These are phyloP conservation scores for Ceratina australensis DNA, from an alignment of 1,140 invertebrate genomes.

Conservation along the genomic window DNA sequence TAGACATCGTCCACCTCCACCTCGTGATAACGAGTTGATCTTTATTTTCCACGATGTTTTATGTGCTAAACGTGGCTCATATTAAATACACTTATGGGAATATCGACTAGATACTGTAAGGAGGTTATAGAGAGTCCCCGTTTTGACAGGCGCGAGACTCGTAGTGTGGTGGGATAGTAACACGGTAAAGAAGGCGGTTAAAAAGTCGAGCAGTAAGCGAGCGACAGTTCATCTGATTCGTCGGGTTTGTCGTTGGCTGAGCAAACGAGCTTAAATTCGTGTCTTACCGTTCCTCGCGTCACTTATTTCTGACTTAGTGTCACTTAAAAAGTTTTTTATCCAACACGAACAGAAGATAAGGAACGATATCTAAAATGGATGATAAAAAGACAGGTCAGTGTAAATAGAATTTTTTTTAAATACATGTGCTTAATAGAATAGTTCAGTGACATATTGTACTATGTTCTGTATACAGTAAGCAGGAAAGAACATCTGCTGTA, in stretches of 20 bases:
- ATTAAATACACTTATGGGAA: background rate
- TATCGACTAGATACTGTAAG: background rate
- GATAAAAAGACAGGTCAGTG: slow-evolving; percentile 48
- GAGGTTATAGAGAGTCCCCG: slow-evolving; percentile 10
- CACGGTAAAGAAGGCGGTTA: slow-evolving; percentile 14
- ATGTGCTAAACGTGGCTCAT: background rate
- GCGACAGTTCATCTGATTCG: slow-evolving; percentile 16
- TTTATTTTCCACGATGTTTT: background rate
- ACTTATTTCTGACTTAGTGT: slow-evolving; percentile 9
- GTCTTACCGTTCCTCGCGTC: background rate
- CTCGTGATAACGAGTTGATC: background rate
- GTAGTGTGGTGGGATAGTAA: slow-evolving; percentile 24
- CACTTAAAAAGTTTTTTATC: background rate
- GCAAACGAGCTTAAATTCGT: background rate
- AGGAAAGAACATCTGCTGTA: too few relatives aligned
- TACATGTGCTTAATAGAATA: background rate
- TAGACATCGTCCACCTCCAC: background rate
- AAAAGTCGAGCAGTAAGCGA: slow-evolving; percentile 36
- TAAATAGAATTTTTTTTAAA: background rate
- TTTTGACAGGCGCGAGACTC: slow-evolving; percentile 49
- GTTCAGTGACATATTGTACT: background rate
- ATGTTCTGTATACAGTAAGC: background rate
- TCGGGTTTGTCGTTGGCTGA: slow-evolving; percentile 17
- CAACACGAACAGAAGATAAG: background rate
- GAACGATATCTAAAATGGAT: slow-evolving; percentile 35